Evolutionary conservation across 1,140 invertebrate genomes (phyloP), one percentile per base, ranked within the genome.

Genomic region (Mya arenaria): DNA sequence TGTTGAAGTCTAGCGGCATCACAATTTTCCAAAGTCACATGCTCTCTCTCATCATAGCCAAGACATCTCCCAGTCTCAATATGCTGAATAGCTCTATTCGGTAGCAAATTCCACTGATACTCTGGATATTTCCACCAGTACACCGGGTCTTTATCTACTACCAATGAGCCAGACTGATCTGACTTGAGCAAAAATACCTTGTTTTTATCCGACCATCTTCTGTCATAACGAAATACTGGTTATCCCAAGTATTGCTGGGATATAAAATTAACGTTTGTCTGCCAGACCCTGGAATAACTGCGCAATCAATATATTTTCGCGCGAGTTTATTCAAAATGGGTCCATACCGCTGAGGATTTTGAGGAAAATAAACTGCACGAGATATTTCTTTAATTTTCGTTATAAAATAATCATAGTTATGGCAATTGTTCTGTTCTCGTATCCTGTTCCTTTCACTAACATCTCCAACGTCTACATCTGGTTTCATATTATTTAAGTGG

Each of bases 361-460:
- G n/a, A 0, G 74, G 74, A 25, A 66, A n/a, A 63, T 66, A 78
- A 17, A 52, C 48, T 4, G 25, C 48, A n/a, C 56, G 15, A 10
- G 62, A n/a, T 3, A 66, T 6, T 6, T 66, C 25, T 36, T 28
- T 62, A 34, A 78, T 65, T 68, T 66, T 10, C 6, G 65, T 62
- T 36, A 78, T 19, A 55, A 48, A 78, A 66, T 66, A 66, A 52
- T 78, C 58, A 55, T 78, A 78, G 15, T 44, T 41, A 5, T 78
- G 25, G 55, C 74, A 78, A n/a, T 78, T 65, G 28, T 78, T 66
- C 17, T 78, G 25, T 34, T 23, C 19, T 8, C 41, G n/a, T 15
- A 78, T 78, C 36, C n/a, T 48, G 13, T 34, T n/a, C 37, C 74
- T 63, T 44, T 78, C 60, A 2, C 32, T 8, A 10, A 66, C 6